phyloP scores from a whole-genome alignment of 2,113 vertebrate genomes.

The Garra rufa region DNA sequence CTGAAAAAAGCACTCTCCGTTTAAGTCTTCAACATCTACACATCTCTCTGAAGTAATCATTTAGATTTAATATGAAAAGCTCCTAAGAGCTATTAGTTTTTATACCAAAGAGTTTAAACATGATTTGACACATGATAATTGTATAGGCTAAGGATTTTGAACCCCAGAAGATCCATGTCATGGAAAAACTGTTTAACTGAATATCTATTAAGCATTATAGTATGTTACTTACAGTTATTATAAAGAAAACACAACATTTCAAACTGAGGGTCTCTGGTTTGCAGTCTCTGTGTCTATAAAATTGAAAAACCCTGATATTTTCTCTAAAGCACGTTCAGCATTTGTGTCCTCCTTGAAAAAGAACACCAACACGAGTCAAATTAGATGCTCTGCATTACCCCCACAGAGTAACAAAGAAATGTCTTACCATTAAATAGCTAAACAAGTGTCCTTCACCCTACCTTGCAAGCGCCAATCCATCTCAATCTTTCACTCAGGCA shows the following conservation, averaged over 20 bases:
- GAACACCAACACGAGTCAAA: not conserved
- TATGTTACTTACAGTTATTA: not conserved
- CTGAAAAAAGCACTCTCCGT: too few species aligned
- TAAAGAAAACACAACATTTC: not conserved
- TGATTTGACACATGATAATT: not conserved
- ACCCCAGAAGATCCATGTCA: not conserved
- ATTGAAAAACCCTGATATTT: not conserved
- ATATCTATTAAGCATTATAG: not conserved
- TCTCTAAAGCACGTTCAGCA: not conserved
- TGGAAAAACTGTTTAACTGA: not conserved
- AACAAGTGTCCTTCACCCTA: constrained; percentile 32
- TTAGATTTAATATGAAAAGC: not conserved
- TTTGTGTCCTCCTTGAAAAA: not conserved
- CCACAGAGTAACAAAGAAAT: not conserved
- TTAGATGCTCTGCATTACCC: not conserved
- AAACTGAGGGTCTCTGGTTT: not conserved
- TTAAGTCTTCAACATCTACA: not conserved
- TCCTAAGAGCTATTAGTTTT: not conserved
- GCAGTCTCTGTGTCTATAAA: not conserved
- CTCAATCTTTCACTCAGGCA: constrained; percentile 15
- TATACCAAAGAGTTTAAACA: not conserved
- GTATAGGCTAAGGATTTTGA: not conserved
- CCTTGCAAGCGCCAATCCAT: constrained; percentile 34
- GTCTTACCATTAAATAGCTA: not conserved
- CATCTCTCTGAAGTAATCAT: not conserved